Percentiles rank a stretch among this genome's conserved stretches.
Evolutionary conservation across 2,888 invertebrate species (phyloP).

Genomic region (Crossocerus cetratus): DNA sequence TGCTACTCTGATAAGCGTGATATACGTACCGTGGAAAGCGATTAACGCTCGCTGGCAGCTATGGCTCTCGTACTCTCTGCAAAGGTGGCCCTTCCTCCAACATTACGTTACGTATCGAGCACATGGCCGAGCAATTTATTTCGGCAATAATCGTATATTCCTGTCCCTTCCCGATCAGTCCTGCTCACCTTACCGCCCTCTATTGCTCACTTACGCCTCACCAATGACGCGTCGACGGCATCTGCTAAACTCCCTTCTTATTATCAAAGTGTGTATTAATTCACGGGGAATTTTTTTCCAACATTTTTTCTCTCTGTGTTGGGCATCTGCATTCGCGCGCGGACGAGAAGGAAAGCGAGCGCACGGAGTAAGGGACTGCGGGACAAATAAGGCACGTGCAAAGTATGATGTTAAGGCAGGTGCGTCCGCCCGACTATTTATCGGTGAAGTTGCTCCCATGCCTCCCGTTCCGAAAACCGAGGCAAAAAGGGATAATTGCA

Average conservation of each 20-base stretch:
- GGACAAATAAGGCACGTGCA: constrained; percentile 28
- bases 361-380: constrained; percentile 5
- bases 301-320: constrained; percentile 33
- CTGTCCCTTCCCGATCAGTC: not conserved
- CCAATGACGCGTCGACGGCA: not conserved
- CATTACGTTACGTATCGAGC: constrained; percentile 1
- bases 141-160: not conserved
- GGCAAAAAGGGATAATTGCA: not conserved
- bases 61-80: not conserved
- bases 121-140: not conserved
- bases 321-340: constrained; percentile 14
- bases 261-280: too few relatives aligned
- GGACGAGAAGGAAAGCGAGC: constrained; percentile 11
- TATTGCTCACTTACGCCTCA: not conserved
- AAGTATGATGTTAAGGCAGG: constrained; percentile 46
- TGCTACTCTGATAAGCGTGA: not conserved
- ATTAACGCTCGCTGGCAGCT: not conserved
- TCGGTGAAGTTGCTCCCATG: constrained; percentile 38
- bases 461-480: not conserved
- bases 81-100: not conserved
- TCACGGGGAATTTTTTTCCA: too few relatives aligned
- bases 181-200: not conserved
- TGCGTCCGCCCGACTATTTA: constrained; percentile 44
- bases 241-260: too few relatives aligned
- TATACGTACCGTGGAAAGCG: not conserved